Evolutionary conservation across 35 echinoderm and acorn worm species (phyloP).

Genomic region (Lytechinus variegatus): DNA sequence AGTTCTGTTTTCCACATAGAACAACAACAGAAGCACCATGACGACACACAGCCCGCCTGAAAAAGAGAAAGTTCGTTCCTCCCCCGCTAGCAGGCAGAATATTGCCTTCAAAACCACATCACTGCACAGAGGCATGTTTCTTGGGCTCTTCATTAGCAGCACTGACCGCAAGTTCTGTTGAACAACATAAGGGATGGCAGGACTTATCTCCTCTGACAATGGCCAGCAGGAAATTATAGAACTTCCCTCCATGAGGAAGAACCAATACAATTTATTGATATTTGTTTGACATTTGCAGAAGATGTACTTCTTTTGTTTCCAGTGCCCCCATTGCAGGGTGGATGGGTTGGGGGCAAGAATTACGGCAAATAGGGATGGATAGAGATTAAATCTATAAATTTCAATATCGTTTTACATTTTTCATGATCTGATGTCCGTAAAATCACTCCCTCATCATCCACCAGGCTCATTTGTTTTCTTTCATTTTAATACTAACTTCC

Average conservation of each 20-base stretch:
- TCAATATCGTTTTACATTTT: not conserved
- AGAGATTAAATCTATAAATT: not conserved
- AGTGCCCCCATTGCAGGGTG: not conserved
- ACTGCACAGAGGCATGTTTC: not conserved
- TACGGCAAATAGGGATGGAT: not conserved
- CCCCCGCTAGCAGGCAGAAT: not conserved
- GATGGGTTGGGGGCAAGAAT: not conserved
- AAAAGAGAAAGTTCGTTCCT: not conserved
- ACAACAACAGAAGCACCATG: not conserved
- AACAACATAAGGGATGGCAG: not conserved
- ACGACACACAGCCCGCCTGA: not conserved
- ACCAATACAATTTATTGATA: conserved; percentile 14
- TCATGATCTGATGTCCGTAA: not conserved
- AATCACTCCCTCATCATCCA: not conserved
- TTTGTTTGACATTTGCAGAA: conserved; percentile 37
- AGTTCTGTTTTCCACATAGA: not conserved
- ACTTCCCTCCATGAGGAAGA: conserved; percentile 15
- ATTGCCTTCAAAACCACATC: conserved; percentile 24
- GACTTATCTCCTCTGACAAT: conserved; percentile 12
- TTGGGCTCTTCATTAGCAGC: not conserved
- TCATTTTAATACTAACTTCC: not conserved
- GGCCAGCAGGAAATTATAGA: conserved; percentile 35
- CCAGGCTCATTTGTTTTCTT: not conserved
- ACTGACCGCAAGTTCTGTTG: not conserved
- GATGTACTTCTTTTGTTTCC: conserved; percentile 42